A percentile compares a stretch with the other conserved stretches of the same genome.
Conservation (phyloP, 2,888 invertebrate species). For the Trichopoda pennipes region DNA sequence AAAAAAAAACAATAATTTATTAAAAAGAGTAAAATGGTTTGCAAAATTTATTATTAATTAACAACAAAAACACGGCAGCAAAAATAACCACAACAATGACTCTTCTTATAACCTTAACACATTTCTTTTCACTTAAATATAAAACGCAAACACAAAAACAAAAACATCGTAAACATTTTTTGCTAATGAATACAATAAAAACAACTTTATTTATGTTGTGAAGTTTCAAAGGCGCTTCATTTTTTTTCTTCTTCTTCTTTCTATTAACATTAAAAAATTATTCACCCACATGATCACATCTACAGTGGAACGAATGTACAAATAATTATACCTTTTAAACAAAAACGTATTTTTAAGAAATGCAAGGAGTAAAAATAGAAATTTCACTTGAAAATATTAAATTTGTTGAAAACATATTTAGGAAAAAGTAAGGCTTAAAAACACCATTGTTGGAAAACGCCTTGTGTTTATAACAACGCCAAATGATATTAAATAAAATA, state of each 20-base stretch:
- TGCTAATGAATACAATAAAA: slow-evolving; percentile 14
- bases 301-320: background rate
- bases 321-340: too few species aligned
- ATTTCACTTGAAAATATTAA: too few species aligned
- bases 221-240: background rate
- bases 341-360: too few species aligned
- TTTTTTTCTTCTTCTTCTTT: background rate
- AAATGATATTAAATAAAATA: too few species aligned
- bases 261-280: slow-evolving; percentile 7
- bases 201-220: background rate
- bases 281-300: slow-evolving; percentile 47
- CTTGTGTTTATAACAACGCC: too few species aligned
- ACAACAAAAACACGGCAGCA: slow-evolving; percentile 3
- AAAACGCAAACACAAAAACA: background rate
- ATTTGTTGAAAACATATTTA: too few species aligned
- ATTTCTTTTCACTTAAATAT: slow-evolving; percentile 59
- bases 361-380: too few species aligned
- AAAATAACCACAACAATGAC: slow-evolving; percentile 32
- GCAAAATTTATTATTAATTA: slow-evolving; percentile 36
- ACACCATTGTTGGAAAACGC: too few species aligned
- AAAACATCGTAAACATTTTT: background rate
- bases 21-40: slow-evolving; percentile 21
- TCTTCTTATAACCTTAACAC: slow-evolving; percentile 63
- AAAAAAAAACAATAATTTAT: background rate
- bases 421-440: too few species aligned